Percentiles rank a stretch among this genome's conserved stretches.
Evolutionary conservation across 2,113 vertebrate species (phyloP).

Genomic region (Amazona vittata): DNA sequence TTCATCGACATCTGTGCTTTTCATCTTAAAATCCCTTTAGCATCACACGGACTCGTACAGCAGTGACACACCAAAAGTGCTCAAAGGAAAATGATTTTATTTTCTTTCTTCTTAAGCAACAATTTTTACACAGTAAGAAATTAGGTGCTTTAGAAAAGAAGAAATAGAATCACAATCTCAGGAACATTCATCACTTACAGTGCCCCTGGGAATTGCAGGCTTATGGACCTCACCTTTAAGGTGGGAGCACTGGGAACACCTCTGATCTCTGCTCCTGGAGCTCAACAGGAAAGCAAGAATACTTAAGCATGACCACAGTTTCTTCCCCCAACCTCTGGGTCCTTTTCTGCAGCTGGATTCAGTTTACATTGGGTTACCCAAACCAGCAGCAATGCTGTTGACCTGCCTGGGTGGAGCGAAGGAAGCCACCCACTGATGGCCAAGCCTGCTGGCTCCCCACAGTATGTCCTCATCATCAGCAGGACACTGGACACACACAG

Average conservation of each 20-base stretch:
- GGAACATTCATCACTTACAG: background rate
- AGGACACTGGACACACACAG: background rate
- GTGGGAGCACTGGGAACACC: background rate
- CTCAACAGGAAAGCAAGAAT: background rate
- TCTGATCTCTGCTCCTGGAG: background rate
- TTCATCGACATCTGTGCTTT: background rate
- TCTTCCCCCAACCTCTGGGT: background rate
- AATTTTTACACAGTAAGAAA: background rate
- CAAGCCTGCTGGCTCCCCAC: background rate
- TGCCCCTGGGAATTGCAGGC: rapidly evolving
- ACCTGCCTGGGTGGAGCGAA: rapidly evolving
- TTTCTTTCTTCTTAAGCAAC: background rate
- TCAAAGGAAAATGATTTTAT: background rate
- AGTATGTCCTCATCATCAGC: background rate
- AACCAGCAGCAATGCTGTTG: background rate
- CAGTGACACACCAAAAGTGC: background rate
- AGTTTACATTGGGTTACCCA: background rate
- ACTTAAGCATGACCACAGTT: rapidly evolving
- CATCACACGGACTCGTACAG: background rate
- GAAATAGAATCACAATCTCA: background rate
- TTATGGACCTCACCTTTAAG: background rate
- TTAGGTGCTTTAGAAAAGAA: background rate
- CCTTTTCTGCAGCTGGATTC: background rate
- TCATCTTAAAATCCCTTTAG: background rate
- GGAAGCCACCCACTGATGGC: too few species aligned